Base-by-base conservation (phyloP, 2,797 vertebrate species). In the Chaetodon trifasciatus region DNA sequence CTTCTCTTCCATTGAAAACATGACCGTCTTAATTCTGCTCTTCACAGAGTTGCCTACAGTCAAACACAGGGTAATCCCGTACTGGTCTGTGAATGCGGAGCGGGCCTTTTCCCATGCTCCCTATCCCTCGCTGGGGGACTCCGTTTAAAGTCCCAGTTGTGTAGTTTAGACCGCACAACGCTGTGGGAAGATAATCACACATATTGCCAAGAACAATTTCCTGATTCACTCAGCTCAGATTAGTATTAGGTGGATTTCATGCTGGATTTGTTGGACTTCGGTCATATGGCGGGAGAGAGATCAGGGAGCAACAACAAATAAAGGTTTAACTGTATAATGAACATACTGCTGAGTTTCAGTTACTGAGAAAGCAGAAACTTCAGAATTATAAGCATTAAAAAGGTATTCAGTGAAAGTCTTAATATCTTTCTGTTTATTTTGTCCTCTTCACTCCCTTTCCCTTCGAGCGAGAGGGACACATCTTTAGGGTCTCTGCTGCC, bases 31-130 rank as follows among this genome's bases (percentile, higher is more conserved):
- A n/a, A 40, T 47, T 81, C 67, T 69, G 32, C n/a, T 40, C 32
- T 55, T 37, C 60, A 39, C n/a, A 39, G 62, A 74, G 57, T 4
- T 72, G 68, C 46, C 47, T 70, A 37, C 12, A 75, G 46, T 42
- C 64, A 83, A 88, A 85, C 28, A 81, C 60, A n/a, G 32, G 13
- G 53, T 77, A 78, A 84, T 82, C 76, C 57, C 32, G 70, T 17
- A 2, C 67, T 61, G 11, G 40, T 85, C 76, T 91, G 90, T 90
- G 87, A 89, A 82, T 61, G 64, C 3, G 57, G 15, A 10, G 47
- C 12, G 61, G 75, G 53, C 24, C 71, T 77, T 84, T 93, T 93
- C 92, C 90, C 93, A 93, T 86, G 91, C 84, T 88, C 88, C 83
- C 81, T 73, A 57, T 85, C 67, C 63, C 69, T 82, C 49, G 40